Conservation (phyloP, 2,888 invertebrate species). For the Petrolisthes cinctipes region DNA sequence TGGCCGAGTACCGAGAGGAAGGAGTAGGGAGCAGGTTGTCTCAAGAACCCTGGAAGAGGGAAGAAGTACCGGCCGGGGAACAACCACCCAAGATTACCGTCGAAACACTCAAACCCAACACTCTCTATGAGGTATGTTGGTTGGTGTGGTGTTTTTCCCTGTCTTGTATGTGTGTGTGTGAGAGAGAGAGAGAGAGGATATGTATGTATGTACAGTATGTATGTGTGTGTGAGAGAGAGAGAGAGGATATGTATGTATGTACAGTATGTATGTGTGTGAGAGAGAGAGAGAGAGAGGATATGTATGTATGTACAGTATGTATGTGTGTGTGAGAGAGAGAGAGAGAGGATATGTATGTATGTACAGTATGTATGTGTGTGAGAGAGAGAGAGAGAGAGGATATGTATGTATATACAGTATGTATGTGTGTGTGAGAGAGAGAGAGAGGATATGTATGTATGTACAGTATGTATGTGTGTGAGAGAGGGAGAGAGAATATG, state of each 20-base stretch:
- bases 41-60: slow-evolving; percentile 60
- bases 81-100: slow-evolving; percentile 66
- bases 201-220: background rate
- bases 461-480: background rate
- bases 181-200: background rate
- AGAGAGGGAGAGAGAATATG: background rate
- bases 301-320: background rate
- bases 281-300: background rate
- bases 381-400: background rate
- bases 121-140: slow-evolving; percentile 57
- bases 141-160: background rate
- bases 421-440: background rate
- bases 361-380: background rate
- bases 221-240: background rate
- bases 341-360: background rate
- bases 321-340: background rate
- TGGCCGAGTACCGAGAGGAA: slow-evolving; percentile 67
- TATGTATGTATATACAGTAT: background rate
- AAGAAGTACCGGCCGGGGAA: slow-evolving; percentile 49
- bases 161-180: background rate
- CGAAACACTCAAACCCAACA: slow-evolving; percentile 66
- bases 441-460: background rate
- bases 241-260: background rate
- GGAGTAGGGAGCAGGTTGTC: slow-evolving; percentile 53
- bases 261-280: background rate